phyloP scores from a whole-genome alignment of 2,113 vertebrate genomes.

The Hassar affinis region DNA sequence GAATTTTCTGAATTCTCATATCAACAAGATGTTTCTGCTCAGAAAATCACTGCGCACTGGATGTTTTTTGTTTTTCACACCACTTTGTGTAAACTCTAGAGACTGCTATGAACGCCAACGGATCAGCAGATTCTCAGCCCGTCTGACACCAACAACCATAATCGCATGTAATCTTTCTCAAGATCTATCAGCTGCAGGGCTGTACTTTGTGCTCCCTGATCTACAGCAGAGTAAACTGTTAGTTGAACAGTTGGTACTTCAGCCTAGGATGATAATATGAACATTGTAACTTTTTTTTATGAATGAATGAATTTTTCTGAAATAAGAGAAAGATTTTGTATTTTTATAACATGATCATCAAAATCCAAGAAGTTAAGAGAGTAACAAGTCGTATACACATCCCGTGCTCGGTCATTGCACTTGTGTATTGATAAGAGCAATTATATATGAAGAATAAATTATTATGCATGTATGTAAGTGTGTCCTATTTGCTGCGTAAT shows the following conservation, averaged over 20 bases:
- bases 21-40: background rate
- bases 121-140: background rate
- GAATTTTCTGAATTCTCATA: too few species aligned
- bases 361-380: background rate
- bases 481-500: background rate
- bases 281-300: background rate
- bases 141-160: background rate
- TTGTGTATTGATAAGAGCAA: background rate
- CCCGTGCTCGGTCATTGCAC: background rate
- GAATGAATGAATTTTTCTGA: background rate
- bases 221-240: background rate
- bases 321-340: background rate
- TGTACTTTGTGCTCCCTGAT: background rate
- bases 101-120: background rate
- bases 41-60: background rate
- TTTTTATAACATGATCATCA: too few species aligned
- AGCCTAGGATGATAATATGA: background rate
- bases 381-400: background rate
- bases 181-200: background rate
- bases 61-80: background rate
- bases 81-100: background rate
- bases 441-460: background rate
- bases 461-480: background rate
- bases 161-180: too few species aligned
- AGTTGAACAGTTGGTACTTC: background rate